Percentiles rank a stretch among this genome's conserved stretches.
Conservation (phyloP, 2,113 vertebrate species). For the Todiramphus chloris region DNA sequence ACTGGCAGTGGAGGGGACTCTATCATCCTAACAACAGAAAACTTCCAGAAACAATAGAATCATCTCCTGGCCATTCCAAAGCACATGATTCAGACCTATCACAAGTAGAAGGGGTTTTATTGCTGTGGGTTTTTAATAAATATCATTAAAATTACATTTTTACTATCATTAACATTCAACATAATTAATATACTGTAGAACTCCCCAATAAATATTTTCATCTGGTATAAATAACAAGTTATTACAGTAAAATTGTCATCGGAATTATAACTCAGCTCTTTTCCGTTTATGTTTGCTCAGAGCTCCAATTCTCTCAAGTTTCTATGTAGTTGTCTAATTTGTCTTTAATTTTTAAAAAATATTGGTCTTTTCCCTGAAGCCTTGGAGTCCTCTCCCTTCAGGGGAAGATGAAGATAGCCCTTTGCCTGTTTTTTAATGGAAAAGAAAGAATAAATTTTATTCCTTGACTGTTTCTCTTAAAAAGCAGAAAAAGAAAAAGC, state of each 20-base stretch:
- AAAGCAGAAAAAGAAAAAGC: too few relatives aligned
- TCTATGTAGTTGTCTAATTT: neutral
- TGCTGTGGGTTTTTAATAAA: neutral
- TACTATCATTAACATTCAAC: neutral
- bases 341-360: neutral
- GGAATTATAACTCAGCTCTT: neutral
- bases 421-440: neutral
- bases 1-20: neutral
- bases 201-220: neutral
- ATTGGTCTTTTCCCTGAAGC: neutral
- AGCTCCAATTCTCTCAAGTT: neutral
- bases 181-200: neutral
- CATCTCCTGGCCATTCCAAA: neutral
- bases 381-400: neutral
- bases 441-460: neutral
- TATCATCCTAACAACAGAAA: neutral
- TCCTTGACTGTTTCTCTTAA: neutral
- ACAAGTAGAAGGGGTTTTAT: neutral
- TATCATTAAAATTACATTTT: neutral
- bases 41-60: neutral
- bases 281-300: neutral
- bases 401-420: neutral
- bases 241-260: neutral
- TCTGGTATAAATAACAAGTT: neutral
- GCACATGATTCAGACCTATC: neutral